These are phyloP conservation scores for Crotophaga sulcirostris DNA, from an alignment of 2,113 vertebrate genomes.

Conservation along the genomic window DNA sequence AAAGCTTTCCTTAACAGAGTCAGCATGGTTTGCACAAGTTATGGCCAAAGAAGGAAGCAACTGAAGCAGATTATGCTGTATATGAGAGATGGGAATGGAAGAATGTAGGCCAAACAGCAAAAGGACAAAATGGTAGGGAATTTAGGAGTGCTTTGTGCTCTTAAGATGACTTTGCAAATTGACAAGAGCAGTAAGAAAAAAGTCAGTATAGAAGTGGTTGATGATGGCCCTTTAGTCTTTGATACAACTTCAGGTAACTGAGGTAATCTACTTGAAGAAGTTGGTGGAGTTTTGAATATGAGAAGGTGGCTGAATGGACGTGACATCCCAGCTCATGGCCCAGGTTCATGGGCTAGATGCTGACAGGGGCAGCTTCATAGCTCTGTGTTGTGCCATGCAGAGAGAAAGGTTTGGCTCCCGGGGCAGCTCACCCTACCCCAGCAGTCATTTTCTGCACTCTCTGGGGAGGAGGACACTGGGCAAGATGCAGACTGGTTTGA, in stretches of 20 bases:
- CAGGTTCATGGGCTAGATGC: rapidly evolving
- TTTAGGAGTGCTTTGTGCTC: neutral
- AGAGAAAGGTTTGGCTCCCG: neutral
- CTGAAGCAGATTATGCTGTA: neutral
- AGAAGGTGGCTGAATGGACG: neutral
- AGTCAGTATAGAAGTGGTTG: neutral
- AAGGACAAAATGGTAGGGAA: neutral
- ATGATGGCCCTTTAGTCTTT: neutral
- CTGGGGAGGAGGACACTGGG: neutral
- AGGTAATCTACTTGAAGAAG: neutral
- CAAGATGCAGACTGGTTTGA: neutral
- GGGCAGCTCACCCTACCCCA: neutral
- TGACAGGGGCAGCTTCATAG: neutral
- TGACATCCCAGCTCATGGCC: rapidly evolving
- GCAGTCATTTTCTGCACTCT: neutral
- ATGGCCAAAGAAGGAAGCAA: neutral
- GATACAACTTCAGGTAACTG: neutral
- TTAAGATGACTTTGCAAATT: neutral
- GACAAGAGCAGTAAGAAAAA: neutral
- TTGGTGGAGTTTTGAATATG: neutral
- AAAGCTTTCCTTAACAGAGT: neutral
- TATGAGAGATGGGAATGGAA: neutral
- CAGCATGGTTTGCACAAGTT: neutral
- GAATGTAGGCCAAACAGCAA: neutral
- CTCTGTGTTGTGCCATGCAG: neutral